phyloP scores from a whole-genome alignment of 2,797 vertebrate species.

The Pseudochirops cupreus region DNA sequence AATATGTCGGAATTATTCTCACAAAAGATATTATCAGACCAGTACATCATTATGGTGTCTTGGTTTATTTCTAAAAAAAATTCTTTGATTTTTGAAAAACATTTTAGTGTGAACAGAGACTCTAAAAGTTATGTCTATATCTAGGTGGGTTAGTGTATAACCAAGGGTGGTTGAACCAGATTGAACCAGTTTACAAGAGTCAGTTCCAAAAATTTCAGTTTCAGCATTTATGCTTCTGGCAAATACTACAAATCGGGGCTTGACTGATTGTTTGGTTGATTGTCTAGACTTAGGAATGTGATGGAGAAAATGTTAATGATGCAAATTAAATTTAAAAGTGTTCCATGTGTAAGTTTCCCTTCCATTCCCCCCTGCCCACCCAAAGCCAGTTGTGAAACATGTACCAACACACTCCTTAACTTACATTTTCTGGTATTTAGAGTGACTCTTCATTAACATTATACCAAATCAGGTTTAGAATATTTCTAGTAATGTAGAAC shows the following conservation, averaged over 20 bases:
- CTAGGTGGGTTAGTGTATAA: neutral
- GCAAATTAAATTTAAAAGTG: neutral
- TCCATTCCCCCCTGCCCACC: neutral
- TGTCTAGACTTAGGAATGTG: neutral
- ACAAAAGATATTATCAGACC: neutral
- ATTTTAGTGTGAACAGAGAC: neutral
- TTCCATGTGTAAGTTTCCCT: neutral
- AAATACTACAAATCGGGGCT: neutral
- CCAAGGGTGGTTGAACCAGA: neutral
- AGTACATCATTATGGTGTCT: neutral
- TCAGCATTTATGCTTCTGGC: neutral
- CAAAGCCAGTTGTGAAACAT: neutral
- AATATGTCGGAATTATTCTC: neutral
- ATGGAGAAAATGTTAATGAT: neutral
- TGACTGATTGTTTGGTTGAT: neutral
- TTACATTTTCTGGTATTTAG: neutral
- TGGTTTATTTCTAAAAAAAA: neutral
- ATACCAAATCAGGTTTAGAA: neutral
- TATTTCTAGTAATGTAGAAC: neutral
- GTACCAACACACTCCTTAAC: neutral
- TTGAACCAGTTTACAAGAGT: neutral
- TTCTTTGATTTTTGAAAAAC: neutral
- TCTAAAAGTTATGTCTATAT: neutral
- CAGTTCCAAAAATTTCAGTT: neutral
- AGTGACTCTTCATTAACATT: neutral